Evolutionary conservation across 2,113 vertebrate species (phyloP).

Genomic region (Burhinus oedicnemus): DNA sequence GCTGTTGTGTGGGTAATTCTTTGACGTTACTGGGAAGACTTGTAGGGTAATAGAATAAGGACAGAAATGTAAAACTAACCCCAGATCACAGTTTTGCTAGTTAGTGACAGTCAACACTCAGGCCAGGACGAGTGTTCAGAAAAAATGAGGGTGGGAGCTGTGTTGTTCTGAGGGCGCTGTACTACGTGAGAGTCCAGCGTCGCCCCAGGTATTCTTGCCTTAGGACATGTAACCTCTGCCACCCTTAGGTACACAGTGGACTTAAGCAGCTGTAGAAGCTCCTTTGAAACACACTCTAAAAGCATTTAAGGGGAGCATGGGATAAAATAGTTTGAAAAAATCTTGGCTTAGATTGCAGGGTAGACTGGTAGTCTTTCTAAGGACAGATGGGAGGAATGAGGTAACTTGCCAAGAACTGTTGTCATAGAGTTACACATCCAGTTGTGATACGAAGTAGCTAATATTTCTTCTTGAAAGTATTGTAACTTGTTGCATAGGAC

Average conservation of each 20-base stretch:
- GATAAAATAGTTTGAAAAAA: neutral
- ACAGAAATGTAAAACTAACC: neutral
- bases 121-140: neutral
- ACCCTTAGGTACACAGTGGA: neutral
- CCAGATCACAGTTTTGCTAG: neutral
- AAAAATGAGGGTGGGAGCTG: neutral
- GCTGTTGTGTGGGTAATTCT: conserved; percentile 38
- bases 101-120: neutral
- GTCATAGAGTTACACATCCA: neutral
- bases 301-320: neutral
- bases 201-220: neutral
- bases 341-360: neutral
- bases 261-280: neutral
- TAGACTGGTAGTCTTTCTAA: neutral
- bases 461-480: neutral
- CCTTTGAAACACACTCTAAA: neutral
- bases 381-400: neutral
- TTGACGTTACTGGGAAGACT: conserved; percentile 2
- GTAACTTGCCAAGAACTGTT: neutral
- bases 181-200: neutral
- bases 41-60: neutral
- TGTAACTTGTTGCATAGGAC: neutral
- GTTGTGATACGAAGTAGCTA: neutral
- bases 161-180: neutral
- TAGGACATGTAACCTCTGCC: neutral